These are phyloP conservation scores for Lepus americanus DNA, from an alignment of 2,113 vertebrate species.

Conservation along the genomic window DNA sequence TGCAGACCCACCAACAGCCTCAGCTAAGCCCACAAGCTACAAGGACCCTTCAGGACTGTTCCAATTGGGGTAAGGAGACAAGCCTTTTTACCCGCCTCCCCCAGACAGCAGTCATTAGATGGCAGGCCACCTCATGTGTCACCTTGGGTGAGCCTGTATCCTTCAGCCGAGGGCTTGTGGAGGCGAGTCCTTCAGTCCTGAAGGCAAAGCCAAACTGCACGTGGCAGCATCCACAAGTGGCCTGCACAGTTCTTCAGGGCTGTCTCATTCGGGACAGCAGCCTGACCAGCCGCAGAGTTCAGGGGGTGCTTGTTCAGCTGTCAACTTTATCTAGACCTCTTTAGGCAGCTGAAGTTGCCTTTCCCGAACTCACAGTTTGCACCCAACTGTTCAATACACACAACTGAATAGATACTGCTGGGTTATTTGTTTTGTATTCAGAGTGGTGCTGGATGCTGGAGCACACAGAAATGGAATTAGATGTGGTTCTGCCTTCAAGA, in stretches of 20 bases:
- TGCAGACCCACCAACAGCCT: neutral
- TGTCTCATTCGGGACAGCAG: neutral
- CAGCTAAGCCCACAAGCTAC: neutral
- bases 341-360: neutral
- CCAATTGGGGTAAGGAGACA: neutral
- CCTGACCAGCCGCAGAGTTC: neutral
- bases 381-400: neutral
- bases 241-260: neutral
- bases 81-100: neutral
- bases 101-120: no score
- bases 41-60: neutral
- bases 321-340: neutral
- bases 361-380: neutral
- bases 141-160: neutral
- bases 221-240: no score
- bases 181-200: neutral
- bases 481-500: neutral
- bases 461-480: neutral
- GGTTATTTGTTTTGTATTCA: neutral
- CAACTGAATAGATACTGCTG: neutral
- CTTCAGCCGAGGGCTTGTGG: neutral
- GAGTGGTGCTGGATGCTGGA: neutral
- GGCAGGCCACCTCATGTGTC: neutral
- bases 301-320: neutral
- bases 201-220: neutral